Conservation (phyloP, 1,140 invertebrate genomes). For the Drosophila tsacasi region DNA sequence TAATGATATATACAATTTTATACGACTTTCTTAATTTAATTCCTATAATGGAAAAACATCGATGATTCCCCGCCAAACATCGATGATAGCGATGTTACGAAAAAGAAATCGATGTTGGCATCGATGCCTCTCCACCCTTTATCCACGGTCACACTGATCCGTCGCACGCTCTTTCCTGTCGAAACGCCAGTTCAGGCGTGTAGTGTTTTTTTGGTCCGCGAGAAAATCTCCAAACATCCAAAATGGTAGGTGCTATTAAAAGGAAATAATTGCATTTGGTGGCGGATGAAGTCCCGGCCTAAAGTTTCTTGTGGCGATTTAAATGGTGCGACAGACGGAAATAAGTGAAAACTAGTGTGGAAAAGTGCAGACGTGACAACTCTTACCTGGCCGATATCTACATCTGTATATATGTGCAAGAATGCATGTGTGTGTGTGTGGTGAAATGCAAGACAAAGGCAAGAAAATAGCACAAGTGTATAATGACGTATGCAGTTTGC, state of each 20-base stretch:
- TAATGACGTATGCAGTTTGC: conserved; percentile 78
- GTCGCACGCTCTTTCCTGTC: conserved; percentile 87
- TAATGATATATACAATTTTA: no score
- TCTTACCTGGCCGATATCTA: conserved; percentile 19
- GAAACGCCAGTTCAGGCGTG: conserved; percentile 93
- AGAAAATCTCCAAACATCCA: conserved; percentile 93
- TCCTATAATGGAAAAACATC: no score
- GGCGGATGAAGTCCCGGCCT: not conserved
- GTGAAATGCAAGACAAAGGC: conserved; percentile 76
- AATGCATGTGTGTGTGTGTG: conserved; percentile 30
- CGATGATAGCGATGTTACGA: no score
- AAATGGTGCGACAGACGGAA: conserved; percentile 1
- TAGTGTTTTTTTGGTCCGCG: conserved; percentile 88
- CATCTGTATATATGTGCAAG: conserved; percentile 23
- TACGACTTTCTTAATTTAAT: no score
- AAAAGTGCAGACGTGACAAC: conserved; percentile 61
- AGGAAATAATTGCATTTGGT: conserved; percentile 22
- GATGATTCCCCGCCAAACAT: no score
- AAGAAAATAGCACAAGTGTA: conserved; percentile 58
- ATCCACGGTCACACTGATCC: no score
- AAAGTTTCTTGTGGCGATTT: conserved; percentile 36
- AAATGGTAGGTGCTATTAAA: conserved; percentile 89
- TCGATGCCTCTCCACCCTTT: not conserved
- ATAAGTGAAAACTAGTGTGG: conserved; percentile 7
- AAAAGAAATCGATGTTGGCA: no score